These are phyloP conservation scores for Ophion ellenae DNA, from an alignment of 2,888 invertebrate species.

Conservation along the genomic window DNA sequence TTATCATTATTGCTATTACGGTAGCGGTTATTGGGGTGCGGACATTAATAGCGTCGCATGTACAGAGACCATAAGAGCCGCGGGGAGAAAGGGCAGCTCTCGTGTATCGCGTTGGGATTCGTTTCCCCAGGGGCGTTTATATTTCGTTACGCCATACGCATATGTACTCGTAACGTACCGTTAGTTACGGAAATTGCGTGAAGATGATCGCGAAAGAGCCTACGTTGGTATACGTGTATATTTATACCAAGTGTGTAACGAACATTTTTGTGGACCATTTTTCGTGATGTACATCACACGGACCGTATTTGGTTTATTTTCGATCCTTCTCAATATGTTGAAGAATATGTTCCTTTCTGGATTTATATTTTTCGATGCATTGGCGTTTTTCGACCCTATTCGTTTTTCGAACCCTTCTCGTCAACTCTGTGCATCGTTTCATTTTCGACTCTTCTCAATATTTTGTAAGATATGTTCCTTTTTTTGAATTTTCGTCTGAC, in stretches of 20 bases:
- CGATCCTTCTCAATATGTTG: too few relatives aligned
- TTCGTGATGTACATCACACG: too few relatives aligned
- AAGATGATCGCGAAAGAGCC: conserved; percentile 58
- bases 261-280: background rate
- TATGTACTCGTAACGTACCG: conserved; percentile 64
- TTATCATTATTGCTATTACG: conserved; percentile 33
- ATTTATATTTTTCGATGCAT: too few relatives aligned
- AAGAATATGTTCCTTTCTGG: too few relatives aligned
- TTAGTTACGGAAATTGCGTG: conserved; percentile 68
- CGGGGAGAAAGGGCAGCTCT: conserved; percentile 24
- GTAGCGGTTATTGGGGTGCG: conserved; percentile 55
- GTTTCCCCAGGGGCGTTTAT: conserved; percentile 64
- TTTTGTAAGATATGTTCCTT: too few relatives aligned
- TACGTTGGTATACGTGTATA: background rate
- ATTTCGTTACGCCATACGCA: conserved; percentile 61
- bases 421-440: too few relatives aligned
- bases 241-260: background rate
- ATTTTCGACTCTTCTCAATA: too few relatives aligned
- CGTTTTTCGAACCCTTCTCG: too few relatives aligned
- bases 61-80: conserved; percentile 8
- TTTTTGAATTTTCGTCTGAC: too few relatives aligned
- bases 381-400: too few relatives aligned
- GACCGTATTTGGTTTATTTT: too few relatives aligned
- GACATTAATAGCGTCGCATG: conserved; percentile 65
- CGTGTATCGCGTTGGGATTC: conserved; percentile 61